Evolutionary conservation across 2,797 vertebrate species (phyloP), one percentile per base, ranked within the genome.

Genomic region (Phaenicophaeus curvirostris): DNA sequence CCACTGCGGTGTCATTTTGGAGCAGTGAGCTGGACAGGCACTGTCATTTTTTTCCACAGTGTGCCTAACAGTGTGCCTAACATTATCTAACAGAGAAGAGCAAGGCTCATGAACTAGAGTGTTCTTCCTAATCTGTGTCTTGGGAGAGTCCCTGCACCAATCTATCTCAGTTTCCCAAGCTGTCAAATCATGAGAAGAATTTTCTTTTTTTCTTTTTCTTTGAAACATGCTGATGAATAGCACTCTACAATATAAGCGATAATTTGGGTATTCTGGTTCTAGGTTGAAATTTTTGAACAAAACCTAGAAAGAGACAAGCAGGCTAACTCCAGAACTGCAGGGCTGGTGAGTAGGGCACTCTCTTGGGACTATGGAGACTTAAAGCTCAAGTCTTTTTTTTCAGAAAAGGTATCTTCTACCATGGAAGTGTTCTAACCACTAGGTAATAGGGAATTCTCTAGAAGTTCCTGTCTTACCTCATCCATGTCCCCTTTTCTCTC

Each of bases 261-360:
- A 89, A 80, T 37, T 15, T 87, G 19, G 82, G 69, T 72, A 31
- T 91, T 94, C 76, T 90, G 66, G 63, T 93, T 94, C 62, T 84
- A 93, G 80, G 66, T 59, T 79, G 74, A 91, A 91, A 90, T 91
- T 81, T 73, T 81, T 88, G 73, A 94, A 73, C 53, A 50, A 76
- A 76, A 85, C 28, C 66, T 92, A 93, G 84, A 93, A 80, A 93
- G 62, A 89, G 55, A 41, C 77, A 92, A 67, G 51, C 75, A 87
- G 13, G 35, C 69, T 88, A 90, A 86, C n/a, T 58, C 35, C 66
- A 91, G 91, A 88, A 51, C 66, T 66, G 39, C 66, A 88, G 67
- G 67, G 79, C 79, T 73, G 83, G 66, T 91, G 88, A 93, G 85
- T 91, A 78, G 91, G 69, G 59, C 41, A n/a, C 35, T 76, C 7